Conservation (phyloP, 2,888 invertebrate genomes). For the Galeopsomyia nigrocyanea region DNA sequence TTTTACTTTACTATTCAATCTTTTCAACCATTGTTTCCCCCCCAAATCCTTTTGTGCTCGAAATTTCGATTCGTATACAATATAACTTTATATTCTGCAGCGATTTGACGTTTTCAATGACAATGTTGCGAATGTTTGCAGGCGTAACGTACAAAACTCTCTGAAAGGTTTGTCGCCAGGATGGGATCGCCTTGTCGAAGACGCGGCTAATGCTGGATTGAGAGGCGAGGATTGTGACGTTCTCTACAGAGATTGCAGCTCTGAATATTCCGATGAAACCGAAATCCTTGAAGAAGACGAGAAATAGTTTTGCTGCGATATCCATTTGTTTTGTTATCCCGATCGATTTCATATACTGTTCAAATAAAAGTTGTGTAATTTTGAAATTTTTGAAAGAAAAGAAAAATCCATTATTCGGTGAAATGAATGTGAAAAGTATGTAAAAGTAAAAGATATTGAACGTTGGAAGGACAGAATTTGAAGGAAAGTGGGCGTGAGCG, state of each 20-base stretch:
- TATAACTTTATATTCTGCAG: neutral
- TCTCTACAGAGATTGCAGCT: slow-evolving; percentile 61
- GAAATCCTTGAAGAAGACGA: slow-evolving; percentile 6
- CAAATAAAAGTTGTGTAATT: neutral
- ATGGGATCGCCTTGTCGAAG: slow-evolving; percentile 63
- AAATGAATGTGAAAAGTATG: neutral
- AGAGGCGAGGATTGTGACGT: slow-evolving; percentile 62
- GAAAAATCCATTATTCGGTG: neutral
- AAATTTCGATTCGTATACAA: neutral
- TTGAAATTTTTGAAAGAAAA: neutral
- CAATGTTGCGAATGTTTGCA: slow-evolving; percentile 40
- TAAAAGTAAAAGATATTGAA: neutral
- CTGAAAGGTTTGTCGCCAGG: slow-evolving; percentile 55
- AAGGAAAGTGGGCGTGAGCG: too few species aligned
- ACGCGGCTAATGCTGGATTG: slow-evolving; percentile 62
- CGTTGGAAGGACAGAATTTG: neutral
- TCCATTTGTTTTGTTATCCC: too few species aligned
- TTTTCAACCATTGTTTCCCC: neutral
- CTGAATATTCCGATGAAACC: slow-evolving; percentile 16
- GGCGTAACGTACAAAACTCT: slow-evolving; percentile 57
- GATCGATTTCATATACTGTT: too few species aligned
- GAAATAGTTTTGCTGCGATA: neutral
- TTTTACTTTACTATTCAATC: slow-evolving; percentile 23
- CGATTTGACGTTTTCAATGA: neutral
- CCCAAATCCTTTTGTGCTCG: slow-evolving; percentile 8